Evolutionary conservation across 2,888 invertebrate genomes (phyloP).

Genomic region (Phragmatobia fuliginosa): DNA sequence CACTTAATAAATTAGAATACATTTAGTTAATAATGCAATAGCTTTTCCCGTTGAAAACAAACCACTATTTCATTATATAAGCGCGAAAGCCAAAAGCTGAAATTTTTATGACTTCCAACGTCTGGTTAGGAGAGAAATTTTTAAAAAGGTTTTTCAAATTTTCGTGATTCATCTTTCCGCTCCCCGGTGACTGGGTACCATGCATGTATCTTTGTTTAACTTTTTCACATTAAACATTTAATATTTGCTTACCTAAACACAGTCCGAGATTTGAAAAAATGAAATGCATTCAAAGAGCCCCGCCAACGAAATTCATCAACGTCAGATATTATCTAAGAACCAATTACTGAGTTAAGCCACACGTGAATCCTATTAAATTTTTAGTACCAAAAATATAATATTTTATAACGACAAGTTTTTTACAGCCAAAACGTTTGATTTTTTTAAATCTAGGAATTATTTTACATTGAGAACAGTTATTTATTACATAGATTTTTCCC

Average conservation of each 20-base stretch:
- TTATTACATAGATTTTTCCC: background rate
- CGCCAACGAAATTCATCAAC: constrained; percentile 30
- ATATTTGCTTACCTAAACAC: constrained; percentile 67
- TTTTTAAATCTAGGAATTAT: background rate
- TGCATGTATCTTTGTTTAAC: constrained; percentile 67
- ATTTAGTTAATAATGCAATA: constrained; percentile 58
- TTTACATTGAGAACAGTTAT: background rate
- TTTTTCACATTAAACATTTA: constrained; percentile 70
- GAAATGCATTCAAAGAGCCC: constrained; percentile 18
- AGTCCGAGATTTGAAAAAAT: constrained; percentile 55
- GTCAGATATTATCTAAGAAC: constrained; percentile 34
- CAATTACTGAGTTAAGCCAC: constrained; percentile 19
- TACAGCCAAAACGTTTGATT: background rate
- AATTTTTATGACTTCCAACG: constrained; percentile 72
- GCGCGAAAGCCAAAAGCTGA: constrained; percentile 71
- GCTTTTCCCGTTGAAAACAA: constrained; percentile 60
- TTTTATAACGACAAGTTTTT: constrained; percentile 23
- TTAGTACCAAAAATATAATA: constrained; percentile 14
- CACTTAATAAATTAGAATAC: constrained; percentile 59
- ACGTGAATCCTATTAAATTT: constrained; percentile 22
- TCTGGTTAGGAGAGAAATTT: constrained; percentile 66
- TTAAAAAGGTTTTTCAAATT: constrained; percentile 75
- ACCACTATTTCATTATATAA: constrained; percentile 73
- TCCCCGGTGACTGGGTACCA: constrained; percentile 57
- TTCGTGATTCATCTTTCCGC: constrained; percentile 64